Base-by-base conservation (phyloP, 1,140 invertebrate genomes). In the Centruroides sculpturatus region DNA sequence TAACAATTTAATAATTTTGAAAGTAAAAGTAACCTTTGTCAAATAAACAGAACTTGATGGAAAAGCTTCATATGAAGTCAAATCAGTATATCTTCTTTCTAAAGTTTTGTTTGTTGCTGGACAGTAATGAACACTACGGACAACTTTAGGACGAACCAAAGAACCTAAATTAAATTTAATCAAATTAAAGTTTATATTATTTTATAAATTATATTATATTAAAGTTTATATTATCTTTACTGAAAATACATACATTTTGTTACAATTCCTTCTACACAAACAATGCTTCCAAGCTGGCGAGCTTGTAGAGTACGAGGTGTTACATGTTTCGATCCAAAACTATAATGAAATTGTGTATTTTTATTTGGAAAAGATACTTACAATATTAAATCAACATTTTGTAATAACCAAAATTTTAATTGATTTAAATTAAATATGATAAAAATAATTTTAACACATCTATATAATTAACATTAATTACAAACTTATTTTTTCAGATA, bases 211-310 rank as follows among this genome's bases (percentile, higher is more conserved):
- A 23, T 23, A 23, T 23, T 23, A 23, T 2, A 23, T 23, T 23
- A 23, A 23, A 23, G 23, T 23, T 23, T 23, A 41, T 41, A 8
- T 41, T 41, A 41, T 41, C 41, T 41, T 41, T 41, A 41, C 8
- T 5, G 53, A 50, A 56, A 48, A 48, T 67, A 69, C 77, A 77
- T 78, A 84, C 89, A 91, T 81, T 93, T 92, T 0, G 94, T 99
- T 5, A 98, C 93, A 74, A 99, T 99, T 56, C 97, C 97, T 79
- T 99, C 96, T 36, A 98, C 82, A 75, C 96, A 99, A 51, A 99
- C 89, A 66, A 98, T 78, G 72, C 93, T 94, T 5, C 93, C 91
- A 53, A 99, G 80, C 75, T 80, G 92, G 67, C 80, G 71, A 7
- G 92, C 89, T 13, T 87, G 92, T 4, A 99, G 78, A 47, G 85